These are phyloP conservation scores for Parotocinclus haroldoi DNA, from an alignment of 2,797 vertebrate species.

Conservation along the genomic window DNA sequence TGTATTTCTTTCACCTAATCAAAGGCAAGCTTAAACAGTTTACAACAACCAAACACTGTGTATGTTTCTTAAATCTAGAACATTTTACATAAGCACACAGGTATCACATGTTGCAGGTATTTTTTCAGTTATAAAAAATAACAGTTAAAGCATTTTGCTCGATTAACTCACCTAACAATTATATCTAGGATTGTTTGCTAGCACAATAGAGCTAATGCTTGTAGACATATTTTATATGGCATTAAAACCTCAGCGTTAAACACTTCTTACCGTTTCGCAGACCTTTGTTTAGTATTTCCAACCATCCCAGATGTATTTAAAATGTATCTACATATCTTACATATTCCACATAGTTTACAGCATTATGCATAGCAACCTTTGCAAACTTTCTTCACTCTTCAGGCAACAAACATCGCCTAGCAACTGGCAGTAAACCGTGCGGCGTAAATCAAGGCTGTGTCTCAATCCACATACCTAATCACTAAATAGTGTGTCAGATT, in stretches of 20 bases:
- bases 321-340: too few species aligned
- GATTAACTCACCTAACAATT: too few species aligned
- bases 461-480: background rate
- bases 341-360: too few species aligned
- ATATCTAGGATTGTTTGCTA: background rate
- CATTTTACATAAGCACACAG: too few species aligned
- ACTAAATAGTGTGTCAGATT: background rate
- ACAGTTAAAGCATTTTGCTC: too few species aligned
- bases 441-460: background rate
- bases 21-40: too few species aligned
- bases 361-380: background rate
- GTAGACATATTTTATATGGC: too few species aligned
- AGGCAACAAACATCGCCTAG: slow-evolving; percentile 7
- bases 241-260: background rate
- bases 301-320: background rate
- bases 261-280: background rate
- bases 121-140: too few species aligned
- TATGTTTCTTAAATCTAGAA: too few species aligned
- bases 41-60: too few species aligned
- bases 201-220: background rate
- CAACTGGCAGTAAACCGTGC: background rate
- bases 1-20: too few species aligned
- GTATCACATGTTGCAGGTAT: too few species aligned
- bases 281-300: background rate
- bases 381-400: background rate